These are phyloP conservation scores for Hydrolagus colliei DNA, from an alignment of 2,797 vertebrate species.

Conservation along the genomic window DNA sequence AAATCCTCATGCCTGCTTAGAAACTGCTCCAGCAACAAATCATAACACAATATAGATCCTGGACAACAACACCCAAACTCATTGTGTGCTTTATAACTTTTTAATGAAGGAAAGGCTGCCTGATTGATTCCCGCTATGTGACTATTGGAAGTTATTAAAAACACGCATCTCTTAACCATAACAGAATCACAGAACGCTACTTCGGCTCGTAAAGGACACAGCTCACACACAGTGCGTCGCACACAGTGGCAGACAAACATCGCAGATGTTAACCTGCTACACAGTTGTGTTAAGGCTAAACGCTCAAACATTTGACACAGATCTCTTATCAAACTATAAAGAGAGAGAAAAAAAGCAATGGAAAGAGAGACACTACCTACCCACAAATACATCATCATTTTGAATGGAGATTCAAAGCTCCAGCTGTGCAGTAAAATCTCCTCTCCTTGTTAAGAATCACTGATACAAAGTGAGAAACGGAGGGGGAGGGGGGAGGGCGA, in stretches of 20 bases:
- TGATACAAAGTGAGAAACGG: constrained; percentile 45
- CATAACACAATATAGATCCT: background rate
- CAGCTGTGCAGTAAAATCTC: constrained; percentile 65
- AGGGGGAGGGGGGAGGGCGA: constrained; percentile 46
- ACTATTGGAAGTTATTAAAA: background rate
- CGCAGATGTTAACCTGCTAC: too few relatives aligned
- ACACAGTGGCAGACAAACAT: background rate
- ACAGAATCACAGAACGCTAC: too few relatives aligned
- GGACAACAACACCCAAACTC: background rate
- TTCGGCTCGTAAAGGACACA: too few relatives aligned
- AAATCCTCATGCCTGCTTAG: background rate
- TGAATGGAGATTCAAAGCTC: constrained; percentile 65
- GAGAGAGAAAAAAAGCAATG: constrained; percentile 26
- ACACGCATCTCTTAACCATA: background rate
- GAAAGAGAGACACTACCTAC: constrained; percentile 64
- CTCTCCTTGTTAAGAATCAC: constrained; percentile 67
- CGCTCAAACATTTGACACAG: background rate
- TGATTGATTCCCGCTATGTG: background rate
- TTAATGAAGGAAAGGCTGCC: constrained; percentile 2
- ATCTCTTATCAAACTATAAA: background rate
- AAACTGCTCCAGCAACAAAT: constrained; percentile 18
- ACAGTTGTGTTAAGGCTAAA: background rate
- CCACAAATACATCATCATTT: constrained; percentile 87
- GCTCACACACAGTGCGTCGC: background rate
- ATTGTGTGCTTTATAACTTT: constrained; percentile 2